Base-by-base conservation (phyloP, 2,888 invertebrate species). In the Danaus chrysippus region DNA sequence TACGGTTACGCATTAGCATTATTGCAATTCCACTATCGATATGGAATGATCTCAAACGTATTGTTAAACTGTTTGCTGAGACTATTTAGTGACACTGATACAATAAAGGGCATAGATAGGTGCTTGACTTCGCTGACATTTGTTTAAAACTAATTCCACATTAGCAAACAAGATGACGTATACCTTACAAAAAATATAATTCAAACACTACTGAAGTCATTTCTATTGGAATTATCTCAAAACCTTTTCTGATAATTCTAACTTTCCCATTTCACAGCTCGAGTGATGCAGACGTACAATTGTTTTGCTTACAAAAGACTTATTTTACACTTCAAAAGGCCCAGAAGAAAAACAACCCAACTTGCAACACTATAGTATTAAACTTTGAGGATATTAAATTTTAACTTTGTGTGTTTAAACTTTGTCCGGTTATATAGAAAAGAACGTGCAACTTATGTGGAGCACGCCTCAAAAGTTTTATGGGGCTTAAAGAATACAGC, bases 1-100 rank as follows among this genome's bases (percentile, higher is more conserved):
- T 87, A 87, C 87, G 85, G 87, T 77, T 83, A 85, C 87, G 86
- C 87, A 86, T 88, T 87, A 84, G 81, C 82, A 86, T 88, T 87
- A 86, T 82, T 83, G 82, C 84, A 76, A 75, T 75, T 75, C 58
- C 66, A 68, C 73, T 84, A 86, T 86, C 85, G 74, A 77, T 76
- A 70, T 66, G 62, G 68, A 71, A 70, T 67, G 79, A 85, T 85
- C 84, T 82, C 23, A n/a, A 58, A 59, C 52, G 61, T 67, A 67
- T 60, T 67, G 67, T 68, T 61, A 58, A 63, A 66, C 60, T 62
- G 66, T 62, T 68, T 59, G 62, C 55, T 55, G 56, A 66, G 57
- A 53, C 52, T 55, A 54, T 58, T 34, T 23, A 54, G 64, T 64
- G 63, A 52, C 56, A 44, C 58, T 64, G 61, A 61, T 64, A 64